Base-by-base conservation (phyloP, 2,113 vertebrate genomes). In the Mirounga angustirostris region DNA sequence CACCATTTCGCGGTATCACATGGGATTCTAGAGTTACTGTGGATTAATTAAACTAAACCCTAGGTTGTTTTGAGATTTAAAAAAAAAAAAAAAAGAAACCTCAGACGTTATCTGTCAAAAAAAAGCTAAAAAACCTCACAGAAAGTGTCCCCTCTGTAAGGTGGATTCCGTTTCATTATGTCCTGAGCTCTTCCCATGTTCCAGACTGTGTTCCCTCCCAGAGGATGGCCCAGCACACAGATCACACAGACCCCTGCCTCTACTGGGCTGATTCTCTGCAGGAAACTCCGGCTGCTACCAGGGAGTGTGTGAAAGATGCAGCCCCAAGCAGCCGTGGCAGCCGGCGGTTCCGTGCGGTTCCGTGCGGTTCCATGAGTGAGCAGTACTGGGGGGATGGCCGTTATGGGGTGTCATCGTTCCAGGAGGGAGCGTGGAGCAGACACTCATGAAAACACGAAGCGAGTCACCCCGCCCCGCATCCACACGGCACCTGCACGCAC, bases 401-500 rank as follows among this genome's bases (percentile, higher is more conserved):
- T 7, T 1, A 4, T 1, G 14, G 40, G 59, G 0, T 6, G 26
- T 13, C 89, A 13, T 19, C 46, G 0, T 28, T 30, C 40, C 21
- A 22, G 59, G 59, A 46, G 6, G 18, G 15, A 46, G 14, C 1
- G 1, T 5, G 2, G 28, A 46, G 16, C 1, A 5, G 14, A 21
- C 1, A 33, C 69, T 43, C 1, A 26, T 24, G 85, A 10, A 73
- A 40, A 28, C 30, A 1, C 0, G 59, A 2, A 11, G 18, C 21
- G 4, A 6, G 12, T 63, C 33, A 13, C 13, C 4, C 46, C 15
- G 22, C 0, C 15, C 9, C 1, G 43, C 18, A 2, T 58, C 67
- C 0, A 2, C 2, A 3, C 7, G 0, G 8, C 26, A 0, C 56
- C 0, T 0, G 1, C 5, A 1, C 0, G 0, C 11, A 8, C 54